Base-by-base conservation (phyloP, 1,140 invertebrate species). In the Neocloeon triangulifer region DNA sequence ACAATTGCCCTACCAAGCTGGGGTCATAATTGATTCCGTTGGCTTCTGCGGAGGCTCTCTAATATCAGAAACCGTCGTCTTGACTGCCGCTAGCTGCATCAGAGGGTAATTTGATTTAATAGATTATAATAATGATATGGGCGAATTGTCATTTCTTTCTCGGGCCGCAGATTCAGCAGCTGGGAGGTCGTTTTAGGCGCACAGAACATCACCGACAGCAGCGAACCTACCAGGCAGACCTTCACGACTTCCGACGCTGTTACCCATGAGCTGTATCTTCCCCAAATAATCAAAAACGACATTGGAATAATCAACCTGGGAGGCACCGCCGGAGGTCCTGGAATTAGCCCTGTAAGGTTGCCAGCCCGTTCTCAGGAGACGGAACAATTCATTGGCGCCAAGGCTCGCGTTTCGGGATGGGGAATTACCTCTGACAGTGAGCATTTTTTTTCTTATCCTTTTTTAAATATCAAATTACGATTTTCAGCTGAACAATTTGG, bases 21-120 rank as follows among this genome's bases (percentile, higher is more conserved):
- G n/a, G n/a, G n/a, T n/a, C n/a, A n/a, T n/a, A n/a, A n/a, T n/a
- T n/a, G n/a, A n/a, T n/a, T n/a, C n/a, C n/a, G n/a, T n/a, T n/a
- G n/a, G n/a, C 42, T 60, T 61, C 22, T 66, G 62, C 39, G 64
- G 64, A 0, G 64, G 62, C 0, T 57, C 57, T 0, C 45, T 69
- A 5, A 56, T 64, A 31, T 51, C 48, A 0, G 30, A 46, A 7
- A 46, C 45, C 1, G 55, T 59, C 20, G 55, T 67, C 5, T 38
- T 69, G 14, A 66, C 64, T 2, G 64, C 64, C 12, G 64, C 64
- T 12, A 64, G 66, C 43, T 69, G 65, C 34, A 50, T 66, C 31
- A 46, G 53, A 18, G 43, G 50, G 44, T 39, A 41, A 19, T 38
- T 41, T n/a, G n/a, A n/a, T n/a, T n/a, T n/a, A n/a, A n/a, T n/a